Evolutionary conservation across 2,888 invertebrate species (phyloP).

Genomic region (Acronicta aceris): DNA sequence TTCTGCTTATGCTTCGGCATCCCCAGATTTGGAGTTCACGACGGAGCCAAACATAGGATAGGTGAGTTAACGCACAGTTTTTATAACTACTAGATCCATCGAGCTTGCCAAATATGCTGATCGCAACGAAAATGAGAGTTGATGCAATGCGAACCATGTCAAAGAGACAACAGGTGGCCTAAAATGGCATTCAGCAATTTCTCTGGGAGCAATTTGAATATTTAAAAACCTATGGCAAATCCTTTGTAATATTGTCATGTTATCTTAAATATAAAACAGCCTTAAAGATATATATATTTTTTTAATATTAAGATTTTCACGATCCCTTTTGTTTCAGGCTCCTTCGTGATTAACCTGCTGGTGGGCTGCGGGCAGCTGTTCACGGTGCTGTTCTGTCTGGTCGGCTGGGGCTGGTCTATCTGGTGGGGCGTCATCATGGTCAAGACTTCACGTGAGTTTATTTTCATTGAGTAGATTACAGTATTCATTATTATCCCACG

Average conservation of each 20-base stretch:
- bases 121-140: too few relatives aligned
- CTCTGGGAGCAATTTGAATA: too few relatives aligned
- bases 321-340: slow-evolving; percentile 70
- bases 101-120: background rate
- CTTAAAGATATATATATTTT: too few relatives aligned
- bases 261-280: too few relatives aligned
- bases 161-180: too few relatives aligned
- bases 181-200: too few relatives aligned
- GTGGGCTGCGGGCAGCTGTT: slow-evolving; percentile 97
- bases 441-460: slow-evolving; percentile 94
- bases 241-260: too few relatives aligned
- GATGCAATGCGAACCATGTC: too few relatives aligned
- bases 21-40: slow-evolving; percentile 95
- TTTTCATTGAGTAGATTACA: background rate
- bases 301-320: too few relatives aligned
- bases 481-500: background rate
- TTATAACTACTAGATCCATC: background rate
- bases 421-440: slow-evolving; percentile 99
- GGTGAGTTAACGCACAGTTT: slow-evolving; percentile 79
- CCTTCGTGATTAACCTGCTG: slow-evolving; percentile 95
- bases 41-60: slow-evolving; percentile 93
- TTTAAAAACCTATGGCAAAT: too few relatives aligned
- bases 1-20: slow-evolving; percentile 96
- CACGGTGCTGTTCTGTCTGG: slow-evolving; percentile 97
- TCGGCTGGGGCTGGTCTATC: slow-evolving; percentile 99